These are phyloP conservation scores for Teleiodes luculella DNA, from an alignment of 2,888 invertebrate genomes.

Conservation along the genomic window DNA sequence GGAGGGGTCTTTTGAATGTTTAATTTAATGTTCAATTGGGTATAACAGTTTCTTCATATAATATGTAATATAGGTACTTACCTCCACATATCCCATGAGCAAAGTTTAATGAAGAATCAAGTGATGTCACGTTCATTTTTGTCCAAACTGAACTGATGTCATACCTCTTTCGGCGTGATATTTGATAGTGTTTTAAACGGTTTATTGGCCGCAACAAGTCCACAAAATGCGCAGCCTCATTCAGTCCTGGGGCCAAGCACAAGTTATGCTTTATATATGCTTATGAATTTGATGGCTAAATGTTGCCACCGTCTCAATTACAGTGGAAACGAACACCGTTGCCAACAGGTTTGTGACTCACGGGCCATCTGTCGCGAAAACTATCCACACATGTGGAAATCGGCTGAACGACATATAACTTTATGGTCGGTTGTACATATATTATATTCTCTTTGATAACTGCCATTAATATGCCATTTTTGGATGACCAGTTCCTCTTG, in stretches of 20 bases:
- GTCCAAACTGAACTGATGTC: conserved; percentile 51
- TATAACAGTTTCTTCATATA: not conserved
- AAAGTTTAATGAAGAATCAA: conserved; percentile 24
- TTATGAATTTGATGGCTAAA: conserved; percentile 41
- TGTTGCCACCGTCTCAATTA: conserved; percentile 57
- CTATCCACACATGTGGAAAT: conserved; percentile 66
- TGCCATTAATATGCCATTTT: conserved; percentile 54
- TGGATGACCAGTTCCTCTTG: conserved; percentile 42
- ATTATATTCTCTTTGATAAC: conserved; percentile 44
- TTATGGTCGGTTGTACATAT: conserved; percentile 46
- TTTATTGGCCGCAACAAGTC: conserved; percentile 36
- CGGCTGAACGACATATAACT: conserved; percentile 48
- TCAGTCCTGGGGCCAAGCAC: conserved; percentile 16
- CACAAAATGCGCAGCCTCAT: conserved; percentile 19
- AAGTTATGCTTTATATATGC: conserved; percentile 16
- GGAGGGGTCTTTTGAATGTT: not conserved
- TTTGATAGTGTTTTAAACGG: conserved; percentile 46
- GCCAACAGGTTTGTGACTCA: conserved; percentile 72
- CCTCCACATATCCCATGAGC: not conserved
- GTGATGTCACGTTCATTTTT: conserved; percentile 53
- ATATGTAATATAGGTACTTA: too few relatives aligned
- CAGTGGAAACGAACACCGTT: conserved; percentile 53
- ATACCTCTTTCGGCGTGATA: conserved; percentile 49
- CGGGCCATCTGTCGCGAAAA: conserved; percentile 72
- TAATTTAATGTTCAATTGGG: not conserved